Conservation (phyloP, 2,888 invertebrate genomes). For the Pachliopta kotzebuea region DNA sequence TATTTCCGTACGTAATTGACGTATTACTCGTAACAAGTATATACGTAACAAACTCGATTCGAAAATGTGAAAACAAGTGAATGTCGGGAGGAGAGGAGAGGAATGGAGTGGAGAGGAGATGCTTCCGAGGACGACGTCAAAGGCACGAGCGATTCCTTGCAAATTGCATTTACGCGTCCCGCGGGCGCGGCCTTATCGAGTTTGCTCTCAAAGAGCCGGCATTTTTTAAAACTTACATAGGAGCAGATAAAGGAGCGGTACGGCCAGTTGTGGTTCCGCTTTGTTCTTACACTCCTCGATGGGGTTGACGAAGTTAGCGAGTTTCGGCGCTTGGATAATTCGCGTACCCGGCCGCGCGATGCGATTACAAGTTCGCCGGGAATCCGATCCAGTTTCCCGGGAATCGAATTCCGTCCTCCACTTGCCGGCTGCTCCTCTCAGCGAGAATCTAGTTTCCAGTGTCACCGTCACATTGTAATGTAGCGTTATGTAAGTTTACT, state of each 20-base stretch:
- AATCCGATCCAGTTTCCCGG: constrained; percentile 63
- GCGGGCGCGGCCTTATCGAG: constrained; percentile 72
- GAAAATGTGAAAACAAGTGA: constrained; percentile 37
- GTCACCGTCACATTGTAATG: too few species aligned
- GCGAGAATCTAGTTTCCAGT: too few species aligned
- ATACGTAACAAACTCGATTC: not conserved
- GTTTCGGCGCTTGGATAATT: constrained; percentile 74
- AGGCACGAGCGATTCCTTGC: constrained; percentile 72
- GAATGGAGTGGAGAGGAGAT: too few species aligned
- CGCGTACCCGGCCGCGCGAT: constrained; percentile 73
- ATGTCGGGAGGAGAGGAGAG: constrained; percentile 49
- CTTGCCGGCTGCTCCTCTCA: constrained; percentile 40
- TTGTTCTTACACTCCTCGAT: constrained; percentile 75
- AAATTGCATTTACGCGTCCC: constrained; percentile 79
- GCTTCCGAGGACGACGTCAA: constrained; percentile 61
- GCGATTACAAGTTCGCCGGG: constrained; percentile 68
- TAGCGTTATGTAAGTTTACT: too few species aligned
- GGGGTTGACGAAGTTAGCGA: constrained; percentile 75
- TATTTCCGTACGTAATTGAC: too few species aligned
- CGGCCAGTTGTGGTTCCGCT: constrained; percentile 76
- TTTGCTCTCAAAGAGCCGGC: constrained; percentile 75
- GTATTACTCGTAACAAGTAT: too few species aligned
- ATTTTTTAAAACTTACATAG: constrained; percentile 76
- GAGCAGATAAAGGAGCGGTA: constrained; percentile 61
- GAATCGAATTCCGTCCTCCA: constrained; percentile 61